Evolutionary conservation across 2,113 vertebrate genomes (phyloP), one percentile per base, ranked within the genome.

Genomic region (Pelvicachromis taeniatus): DNA sequence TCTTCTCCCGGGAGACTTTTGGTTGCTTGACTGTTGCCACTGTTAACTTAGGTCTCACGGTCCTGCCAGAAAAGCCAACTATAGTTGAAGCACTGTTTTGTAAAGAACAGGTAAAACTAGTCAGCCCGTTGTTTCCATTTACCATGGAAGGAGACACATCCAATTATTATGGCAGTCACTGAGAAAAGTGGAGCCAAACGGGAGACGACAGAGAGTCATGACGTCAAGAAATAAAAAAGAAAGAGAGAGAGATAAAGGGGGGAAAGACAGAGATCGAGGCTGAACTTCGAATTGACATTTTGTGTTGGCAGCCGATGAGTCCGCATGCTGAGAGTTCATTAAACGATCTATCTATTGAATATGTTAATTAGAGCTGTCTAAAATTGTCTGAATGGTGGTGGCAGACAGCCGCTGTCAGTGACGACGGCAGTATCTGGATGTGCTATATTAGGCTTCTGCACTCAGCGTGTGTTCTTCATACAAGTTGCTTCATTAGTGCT

Each of bases 251-350:
- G 9, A 21, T 35, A 65, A 70, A 35, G 5, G 38, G 23, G 54
- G 78, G 35, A 86, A 54, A 52, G 19, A 58, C 9, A 33, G 40
- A 26, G 45, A 42, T n/a, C 13, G 17, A 77, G 21, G 79, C 70
- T 65, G 73, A 86, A 56, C 68, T 85, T 90, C 86, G 56, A 92
- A 86, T 52, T 89, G 83, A 87, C 75, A 84, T 91, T 83, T 90
- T 89, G 42, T 83, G 52, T 80, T 84, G 89, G 83, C 85, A 82
- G 85, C 92, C 80, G 85, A 87, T 4, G 6, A 42, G 70, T 38
- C 21, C 55, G 80, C 88, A 87, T 84, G 82, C 87, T 85, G 87
- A 70, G 83, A 92, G 92, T 93, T 93, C 90, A 92, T 95, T 92
- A 89, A 94, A 89, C 52, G 77, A 94, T 89, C 83, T 26, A 68